Conservation (phyloP, 2,888 invertebrate genomes). For the Nineta flava region DNA sequence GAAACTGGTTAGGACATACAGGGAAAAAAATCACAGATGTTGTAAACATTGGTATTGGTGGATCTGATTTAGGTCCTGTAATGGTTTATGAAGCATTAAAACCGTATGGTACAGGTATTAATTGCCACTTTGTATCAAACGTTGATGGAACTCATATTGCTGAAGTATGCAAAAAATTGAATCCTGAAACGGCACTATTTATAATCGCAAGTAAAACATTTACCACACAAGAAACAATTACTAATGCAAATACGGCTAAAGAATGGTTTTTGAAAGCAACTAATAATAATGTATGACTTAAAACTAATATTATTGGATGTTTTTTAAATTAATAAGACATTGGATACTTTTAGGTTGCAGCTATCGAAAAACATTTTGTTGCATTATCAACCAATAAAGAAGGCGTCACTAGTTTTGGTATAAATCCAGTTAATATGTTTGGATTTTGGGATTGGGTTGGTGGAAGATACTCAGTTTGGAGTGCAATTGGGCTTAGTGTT, state of each 20-base stretch:
- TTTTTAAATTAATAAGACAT: not conserved
- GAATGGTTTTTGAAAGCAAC: conserved; percentile 66
- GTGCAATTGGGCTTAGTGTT: conserved; percentile 96
- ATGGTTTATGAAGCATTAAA: conserved; percentile 99
- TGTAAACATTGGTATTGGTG: conserved; percentile 98
- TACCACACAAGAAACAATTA: conserved; percentile 98
- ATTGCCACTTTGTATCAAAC: conserved; percentile 93
- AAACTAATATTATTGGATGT: not conserved
- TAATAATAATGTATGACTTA: not conserved
- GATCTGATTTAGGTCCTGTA: conserved; percentile 94
- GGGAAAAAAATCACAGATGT: conserved; percentile 93
- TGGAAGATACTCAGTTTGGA: conserved; percentile 95
- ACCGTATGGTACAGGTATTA: conserved; percentile 73
- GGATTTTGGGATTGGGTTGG: conserved; percentile 99
- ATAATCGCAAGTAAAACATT: conserved; percentile 99
- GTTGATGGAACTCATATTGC: conserved; percentile 98
- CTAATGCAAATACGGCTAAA: conserved; percentile 97
- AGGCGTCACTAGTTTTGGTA: conserved; percentile 95
- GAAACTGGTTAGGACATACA: conserved; percentile 54
- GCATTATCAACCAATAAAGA: conserved; percentile 90
- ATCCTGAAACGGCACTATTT: conserved; percentile 89
- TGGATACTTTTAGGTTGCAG: conserved; percentile 36
- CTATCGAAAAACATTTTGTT: conserved; percentile 95
- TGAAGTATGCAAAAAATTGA: conserved; percentile 75
- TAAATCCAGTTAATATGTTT: conserved; percentile 95